phyloP scores from a whole-genome alignment of 2,888 invertebrate species.

The Pristionchus mayeri region DNA sequence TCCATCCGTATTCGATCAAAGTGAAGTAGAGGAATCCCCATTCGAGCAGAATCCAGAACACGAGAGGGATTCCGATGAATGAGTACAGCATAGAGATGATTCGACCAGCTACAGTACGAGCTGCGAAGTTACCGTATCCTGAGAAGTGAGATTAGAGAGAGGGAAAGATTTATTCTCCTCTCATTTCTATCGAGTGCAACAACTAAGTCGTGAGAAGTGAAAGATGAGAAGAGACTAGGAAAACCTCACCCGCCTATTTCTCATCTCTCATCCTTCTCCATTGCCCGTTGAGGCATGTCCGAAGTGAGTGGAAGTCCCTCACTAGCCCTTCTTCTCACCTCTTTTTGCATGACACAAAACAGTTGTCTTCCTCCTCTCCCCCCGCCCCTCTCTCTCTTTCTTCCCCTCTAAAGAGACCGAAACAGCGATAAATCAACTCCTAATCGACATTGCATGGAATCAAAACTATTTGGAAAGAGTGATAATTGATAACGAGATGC shows the following conservation, averaged over 20 bases:
- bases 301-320: not conserved
- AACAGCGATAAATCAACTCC: slow-evolving; percentile 6
- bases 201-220: slow-evolving; percentile 5
- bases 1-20: slow-evolving; percentile 68
- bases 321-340: slow-evolving; percentile 30
- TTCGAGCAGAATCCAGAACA: slow-evolving; percentile 66
- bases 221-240: not conserved
- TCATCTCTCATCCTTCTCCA: not conserved
- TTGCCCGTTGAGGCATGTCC: not conserved
- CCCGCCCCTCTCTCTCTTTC: not conserved
- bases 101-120: slow-evolving; percentile 62
- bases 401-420: slow-evolving; percentile 17
- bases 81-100: slow-evolving; percentile 69
- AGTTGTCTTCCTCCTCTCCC: slow-evolving; percentile 4
- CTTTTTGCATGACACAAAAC: slow-evolving; percentile 1
- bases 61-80: slow-evolving; percentile 66
- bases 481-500: not conserved
- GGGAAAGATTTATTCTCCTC: not conserved
- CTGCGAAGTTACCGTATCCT: slow-evolving; percentile 68
- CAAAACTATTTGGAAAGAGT: not conserved
- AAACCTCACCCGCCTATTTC: not conserved
- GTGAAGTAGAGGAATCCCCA: slow-evolving; percentile 70
- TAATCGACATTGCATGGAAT: not conserved
- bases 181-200: not conserved
- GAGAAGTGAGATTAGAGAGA: slow-evolving; percentile 44